Base-by-base conservation (phyloP, 1,140 invertebrate species). In the Lasioglossum baleicum region DNA sequence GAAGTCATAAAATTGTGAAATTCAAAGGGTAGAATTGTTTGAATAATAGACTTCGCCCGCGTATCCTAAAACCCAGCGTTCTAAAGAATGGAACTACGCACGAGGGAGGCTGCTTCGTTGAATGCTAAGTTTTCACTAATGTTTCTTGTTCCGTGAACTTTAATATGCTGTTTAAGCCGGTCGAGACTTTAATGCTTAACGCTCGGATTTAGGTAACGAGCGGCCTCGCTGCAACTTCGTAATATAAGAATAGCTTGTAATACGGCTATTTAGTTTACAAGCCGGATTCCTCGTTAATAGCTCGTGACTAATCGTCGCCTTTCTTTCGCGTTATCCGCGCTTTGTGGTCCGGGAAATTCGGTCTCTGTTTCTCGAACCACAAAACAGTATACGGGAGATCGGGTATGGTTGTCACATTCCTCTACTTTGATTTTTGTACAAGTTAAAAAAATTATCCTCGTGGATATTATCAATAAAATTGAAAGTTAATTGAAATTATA, bases 111-210 rank as follows among this genome's bases (percentile, higher is more conserved):
- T 87, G 60, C 67, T 87, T 83, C 75, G 84, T 91, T 87, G 85
- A 87, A 83, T 67, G 85, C 83, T 83, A 90, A 92, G 92, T 92
- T 92, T 92, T 91, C 91, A 90, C 91, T 92, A 92, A 92, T 92
- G 92, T 88, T 87, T 79, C 91, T 92, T 91, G 90, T 92, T 92
- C 85, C 75, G 83, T 78, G 83, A 84, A 87, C 84, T 87, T 87
- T 92, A 92, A 92, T 90, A 89, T 80, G 74, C 83, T 89, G 80
- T 83, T 91, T 91, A 91, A 91, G 87, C 88, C 84, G 74, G 81
- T 69, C 70, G 81, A 73, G 84, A 86, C 86, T 90, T 88, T 81
- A 86, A 80, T 69, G 65, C 80, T 74, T 58, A 31, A 53, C 67
- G 73, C 81, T 65, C 40, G 84, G 85, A 87, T 87, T 87, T 87